Percentiles rank a stretch among this genome's conserved stretches.
Conservation (phyloP, 35 echinoderm and acorn worm genomes). For the Stichopus chloronotus region DNA sequence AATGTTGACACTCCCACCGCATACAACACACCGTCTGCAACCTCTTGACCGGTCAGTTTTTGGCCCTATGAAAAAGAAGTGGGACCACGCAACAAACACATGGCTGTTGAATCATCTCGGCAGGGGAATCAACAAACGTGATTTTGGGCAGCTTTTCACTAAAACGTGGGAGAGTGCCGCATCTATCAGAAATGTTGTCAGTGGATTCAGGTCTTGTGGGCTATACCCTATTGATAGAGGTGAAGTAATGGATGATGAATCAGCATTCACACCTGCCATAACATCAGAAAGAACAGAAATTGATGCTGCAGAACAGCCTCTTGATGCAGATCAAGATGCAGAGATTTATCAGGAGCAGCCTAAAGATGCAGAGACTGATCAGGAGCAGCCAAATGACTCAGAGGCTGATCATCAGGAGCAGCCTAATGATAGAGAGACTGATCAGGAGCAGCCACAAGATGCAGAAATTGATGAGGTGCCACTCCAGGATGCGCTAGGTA, state of each 20-base stretch:
- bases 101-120: not conserved
- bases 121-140: constrained; percentile 40
- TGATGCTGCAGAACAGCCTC: not conserved
- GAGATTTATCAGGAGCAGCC: not conserved
- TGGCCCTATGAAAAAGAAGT: constrained; percentile 37
- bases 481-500: not conserved
- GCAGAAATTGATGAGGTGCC: constrained; percentile 30
- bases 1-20: constrained; percentile 43
- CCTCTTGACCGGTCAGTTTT: constrained; percentile 67
- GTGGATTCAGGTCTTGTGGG: constrained; percentile 37
- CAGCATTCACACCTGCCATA: constrained; percentile 23
- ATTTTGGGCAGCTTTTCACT: constrained; percentile 33
- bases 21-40: constrained; percentile 56
- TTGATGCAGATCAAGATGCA: not conserved
- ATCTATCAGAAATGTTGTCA: constrained; percentile 41
- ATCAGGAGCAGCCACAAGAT: constrained; percentile 8
- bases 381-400: too few species aligned
- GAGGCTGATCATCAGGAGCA: too few species aligned
- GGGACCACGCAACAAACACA: not conserved
- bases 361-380: constrained; percentile 15
- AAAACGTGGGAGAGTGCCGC: constrained; percentile 11
- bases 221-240: constrained; percentile 47
- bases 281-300: constrained; percentile 46
- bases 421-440: too few species aligned
- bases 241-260: constrained; percentile 40